A percentile compares a stretch with the other conserved stretches of the same genome.
Conservation (phyloP, 2,797 vertebrate species). For the Prionace glauca region DNA sequence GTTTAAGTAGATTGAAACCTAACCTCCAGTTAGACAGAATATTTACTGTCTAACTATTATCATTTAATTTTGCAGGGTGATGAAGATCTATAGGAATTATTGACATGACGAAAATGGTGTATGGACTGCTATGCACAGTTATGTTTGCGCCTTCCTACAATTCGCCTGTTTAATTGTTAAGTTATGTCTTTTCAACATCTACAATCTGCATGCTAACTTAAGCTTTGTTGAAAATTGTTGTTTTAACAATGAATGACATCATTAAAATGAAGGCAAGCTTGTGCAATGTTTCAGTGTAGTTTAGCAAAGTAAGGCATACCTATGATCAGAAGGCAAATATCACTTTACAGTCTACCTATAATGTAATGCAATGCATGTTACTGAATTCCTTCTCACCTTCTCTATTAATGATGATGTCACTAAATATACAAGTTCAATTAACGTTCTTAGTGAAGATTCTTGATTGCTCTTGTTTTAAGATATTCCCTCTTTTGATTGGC, state of each 20-base stretch:
- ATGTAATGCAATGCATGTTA: background rate
- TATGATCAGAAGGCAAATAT: background rate
- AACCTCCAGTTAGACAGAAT: background rate
- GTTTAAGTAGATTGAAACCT: background rate
- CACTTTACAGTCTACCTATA: background rate
- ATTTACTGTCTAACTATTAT: background rate
- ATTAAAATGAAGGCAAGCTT: background rate
- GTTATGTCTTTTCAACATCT: background rate
- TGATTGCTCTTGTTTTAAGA: constrained; percentile 9
- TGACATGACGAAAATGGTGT: background rate
- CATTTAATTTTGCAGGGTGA: background rate
- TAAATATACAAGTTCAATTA: background rate
- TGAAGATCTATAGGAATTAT: background rate
- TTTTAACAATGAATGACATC: background rate
- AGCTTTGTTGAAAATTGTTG: background rate
- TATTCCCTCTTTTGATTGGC: background rate
- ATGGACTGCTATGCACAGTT: background rate
- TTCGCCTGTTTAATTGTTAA: background rate
- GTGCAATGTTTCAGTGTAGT: background rate
- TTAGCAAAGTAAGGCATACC: background rate
- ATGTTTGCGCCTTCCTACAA: background rate
- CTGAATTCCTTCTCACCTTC: background rate
- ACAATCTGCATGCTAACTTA: constrained; percentile 21
- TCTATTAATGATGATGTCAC: background rate
- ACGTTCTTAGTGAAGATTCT: background rate